These are phyloP conservation scores for Mactromeris polynyma DNA, from an alignment of 2,888 invertebrate species.

Conservation along the genomic window DNA sequence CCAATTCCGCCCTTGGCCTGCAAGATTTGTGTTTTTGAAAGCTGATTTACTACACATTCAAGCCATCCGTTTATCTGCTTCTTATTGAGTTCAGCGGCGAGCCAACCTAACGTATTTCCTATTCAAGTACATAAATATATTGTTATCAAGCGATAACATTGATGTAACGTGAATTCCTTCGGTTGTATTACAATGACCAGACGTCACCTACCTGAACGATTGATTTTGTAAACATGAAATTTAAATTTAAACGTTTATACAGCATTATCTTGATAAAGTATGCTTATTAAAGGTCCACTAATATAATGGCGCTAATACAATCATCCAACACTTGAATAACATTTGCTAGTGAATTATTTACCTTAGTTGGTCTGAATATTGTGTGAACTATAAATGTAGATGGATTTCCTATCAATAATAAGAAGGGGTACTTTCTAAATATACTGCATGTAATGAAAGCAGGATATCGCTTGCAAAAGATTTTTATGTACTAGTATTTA, in stretches of 20 bases:
- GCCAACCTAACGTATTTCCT: neutral
- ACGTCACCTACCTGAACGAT: neutral
- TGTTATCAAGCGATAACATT: constrained; percentile 11
- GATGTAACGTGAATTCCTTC: neutral
- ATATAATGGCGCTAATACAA: neutral
- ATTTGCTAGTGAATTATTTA: neutral
- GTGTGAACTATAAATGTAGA: neutral
- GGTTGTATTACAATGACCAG: neutral
- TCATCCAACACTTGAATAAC: neutral
- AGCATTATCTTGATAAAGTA: constrained; percentile 9
- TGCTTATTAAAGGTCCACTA: constrained; percentile 15
- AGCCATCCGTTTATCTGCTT: no score
- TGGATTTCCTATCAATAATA: neutral
- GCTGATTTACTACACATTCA: no score
- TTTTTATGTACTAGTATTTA: no score
- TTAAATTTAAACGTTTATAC: constrained; percentile 13
- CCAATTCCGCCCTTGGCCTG: no score
- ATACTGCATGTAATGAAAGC: no score
- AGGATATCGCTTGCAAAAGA: no score
- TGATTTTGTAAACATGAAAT: constrained; percentile 20
- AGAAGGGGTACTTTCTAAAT: no score
- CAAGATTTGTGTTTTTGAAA: no score
- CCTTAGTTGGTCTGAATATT: neutral
- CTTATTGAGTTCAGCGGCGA: neutral
- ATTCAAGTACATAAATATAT: neutral